Evolutionary conservation across 2,888 invertebrate species (phyloP), one percentile per base, ranked within the genome.

Genomic region (Drosophila peninsularis): DNA sequence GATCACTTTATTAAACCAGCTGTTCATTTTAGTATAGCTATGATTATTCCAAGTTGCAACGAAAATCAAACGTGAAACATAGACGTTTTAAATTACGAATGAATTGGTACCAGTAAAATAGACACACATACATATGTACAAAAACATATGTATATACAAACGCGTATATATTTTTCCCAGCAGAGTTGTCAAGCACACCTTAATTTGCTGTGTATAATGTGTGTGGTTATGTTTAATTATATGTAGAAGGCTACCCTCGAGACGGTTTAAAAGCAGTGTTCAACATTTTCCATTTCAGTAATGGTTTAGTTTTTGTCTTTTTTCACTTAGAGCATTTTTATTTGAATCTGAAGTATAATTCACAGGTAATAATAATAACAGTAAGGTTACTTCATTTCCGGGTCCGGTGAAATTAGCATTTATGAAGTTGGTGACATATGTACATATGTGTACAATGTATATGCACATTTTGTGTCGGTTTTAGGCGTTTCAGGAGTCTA

Each of bases 1-100:
- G 0, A 6, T 27, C 1, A 62, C 10, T 27, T 81, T 88, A 10
- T 77, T 56, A 45, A 47, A 13, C 87, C 82, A 83, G 39, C 68
- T 56, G 45, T 47, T 30, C 88, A 88, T 81, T 13, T 34, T 58
- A 11, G n/a, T 3, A n/a, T 34, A 17, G 17, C 57, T 61, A 17
- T 10, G 19, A 17, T 36, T 11, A 47, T 32, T 45, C 32, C 32
- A 42, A 62, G 9, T 60, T 45, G n/a, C 14, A 50, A 44, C 5
- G 6, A 17, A 27, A 49, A 30, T 53, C 21, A 14, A 36, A 17
- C 52, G 60, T 24, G 55, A 66, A 58, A 42, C 30, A 37, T 9
- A 19, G 32, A 54, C 14, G 60, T 55, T 73, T 49, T 17, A 36
- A 50, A 42, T 34, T 41, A 52, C 73, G 47, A 50, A 52, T 44